Evolutionary conservation across 2,888 invertebrate species (phyloP), one percentile per base, ranked within the genome.

Genomic region (Conus canariensis): DNA sequence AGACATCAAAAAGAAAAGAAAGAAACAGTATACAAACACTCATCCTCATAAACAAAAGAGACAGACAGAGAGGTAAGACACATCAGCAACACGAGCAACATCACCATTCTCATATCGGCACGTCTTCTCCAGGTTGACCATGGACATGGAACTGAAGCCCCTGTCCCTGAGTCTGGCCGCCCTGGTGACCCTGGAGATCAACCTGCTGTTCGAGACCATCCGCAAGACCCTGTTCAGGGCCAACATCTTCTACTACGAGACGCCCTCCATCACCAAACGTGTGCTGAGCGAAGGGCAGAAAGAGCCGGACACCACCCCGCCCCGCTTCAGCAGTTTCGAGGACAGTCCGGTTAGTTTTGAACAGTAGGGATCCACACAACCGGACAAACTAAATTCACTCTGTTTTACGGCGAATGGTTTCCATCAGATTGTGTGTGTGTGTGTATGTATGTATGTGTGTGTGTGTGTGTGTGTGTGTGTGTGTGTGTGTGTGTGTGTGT

Each of bases 131-230:
- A 92, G 92, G 0, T 60, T 93, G 58, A 91, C 67, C 16, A 89
- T 93, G 88, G 93, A 93, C 74, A 30, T 93, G 82, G 93, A 89
- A 5, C 85, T 93, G 19, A 89, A 90, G 45, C 92, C 93, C 16
- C 88, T 93, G n/a, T 67, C 45, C 30, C 67, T 93, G 74, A 90
- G 88, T 56, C 91, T 93, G 25, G 45, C 80, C 6, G 93, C 88
- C 7, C 58, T 90, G n/a, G 90, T 92, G 58, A 89, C 90, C 14
- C 67, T 92, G 88, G 86, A 89, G 45, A 12, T 91, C 2, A 77
- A 83, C 7, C 67, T 91, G 60, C 8, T n/a, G 0, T 90, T 90
- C 59, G 87, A 58, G 30, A 90, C 64, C 0, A 85, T 92, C 88
- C 88, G 83, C 19, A 92, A 93, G 89, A 88, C 90, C 7, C 85